phyloP scores from a whole-genome alignment of 2,888 invertebrate species.

The Euzetes globulus region DNA sequence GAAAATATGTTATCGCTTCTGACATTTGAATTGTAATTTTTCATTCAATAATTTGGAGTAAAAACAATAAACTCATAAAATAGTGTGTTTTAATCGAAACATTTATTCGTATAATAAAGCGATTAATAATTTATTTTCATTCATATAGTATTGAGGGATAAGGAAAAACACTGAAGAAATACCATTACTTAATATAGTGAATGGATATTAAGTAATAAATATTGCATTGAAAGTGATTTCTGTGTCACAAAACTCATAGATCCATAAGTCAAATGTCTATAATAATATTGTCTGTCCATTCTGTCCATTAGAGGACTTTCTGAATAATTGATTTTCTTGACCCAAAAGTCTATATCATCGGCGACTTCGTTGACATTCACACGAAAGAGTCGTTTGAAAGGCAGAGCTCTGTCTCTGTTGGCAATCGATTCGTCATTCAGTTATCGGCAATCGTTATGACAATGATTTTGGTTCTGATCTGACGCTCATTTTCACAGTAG shows the following conservation, averaged over 20 bases:
- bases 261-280: not conserved
- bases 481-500: not conserved
- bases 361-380: constrained; percentile 7
- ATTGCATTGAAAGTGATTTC: not conserved
- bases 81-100: not conserved
- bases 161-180: not conserved
- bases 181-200: not conserved
- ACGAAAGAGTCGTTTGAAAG: not conserved
- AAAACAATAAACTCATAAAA: not conserved
- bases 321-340: constrained; percentile 27
- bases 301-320: not conserved
- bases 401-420: not conserved
- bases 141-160: not conserved
- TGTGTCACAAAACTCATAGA: not conserved
- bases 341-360: not conserved
- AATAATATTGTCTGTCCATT: not conserved
- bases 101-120: not conserved
- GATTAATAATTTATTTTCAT: not conserved
- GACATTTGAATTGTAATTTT: not conserved
- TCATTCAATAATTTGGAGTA: not conserved
- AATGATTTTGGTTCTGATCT: not conserved
- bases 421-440: not conserved
- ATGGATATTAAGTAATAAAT: not conserved
- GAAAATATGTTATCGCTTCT: not conserved
- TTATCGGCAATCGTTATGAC: constrained; percentile 5